Percentiles rank a stretch among this genome's conserved stretches.
Conservation (phyloP, 2,113 vertebrate genomes). For the Ophthalmolycus amberensis region DNA sequence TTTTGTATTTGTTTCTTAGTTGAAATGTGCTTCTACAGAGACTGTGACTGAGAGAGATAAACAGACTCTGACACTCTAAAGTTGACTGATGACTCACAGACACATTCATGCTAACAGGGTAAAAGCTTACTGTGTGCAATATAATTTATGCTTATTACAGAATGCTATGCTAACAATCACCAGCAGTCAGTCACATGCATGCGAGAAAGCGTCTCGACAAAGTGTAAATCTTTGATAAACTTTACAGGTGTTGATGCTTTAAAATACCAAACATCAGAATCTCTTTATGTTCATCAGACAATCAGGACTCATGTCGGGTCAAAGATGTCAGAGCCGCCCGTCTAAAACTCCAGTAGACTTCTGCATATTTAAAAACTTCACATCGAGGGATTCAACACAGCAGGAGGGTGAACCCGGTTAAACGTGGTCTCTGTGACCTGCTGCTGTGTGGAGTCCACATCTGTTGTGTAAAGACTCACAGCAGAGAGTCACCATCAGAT, state of each 20-base stretch:
- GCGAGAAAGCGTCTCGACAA: background rate
- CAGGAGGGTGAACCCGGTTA: too few species aligned
- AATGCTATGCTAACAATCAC: constrained; percentile 5
- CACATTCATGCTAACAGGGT: too few species aligned
- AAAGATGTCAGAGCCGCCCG: background rate
- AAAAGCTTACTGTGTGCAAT: background rate
- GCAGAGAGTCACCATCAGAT: background rate
- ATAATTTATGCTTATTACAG: too few species aligned
- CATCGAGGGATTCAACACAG: too few species aligned
- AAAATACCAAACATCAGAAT: too few species aligned
- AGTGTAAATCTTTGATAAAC: background rate
- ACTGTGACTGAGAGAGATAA: too few species aligned
- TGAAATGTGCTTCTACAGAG: too few species aligned
- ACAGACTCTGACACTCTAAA: too few species aligned
- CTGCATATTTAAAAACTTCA: too few species aligned
- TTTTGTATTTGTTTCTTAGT: too few species aligned
- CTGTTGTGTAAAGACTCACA: constrained; percentile 1
- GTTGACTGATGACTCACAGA: too few species aligned
- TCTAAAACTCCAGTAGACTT: too few species aligned
- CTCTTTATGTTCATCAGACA: background rate
- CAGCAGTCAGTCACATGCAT: background rate
- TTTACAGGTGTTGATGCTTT: background rate
- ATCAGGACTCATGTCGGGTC: background rate
- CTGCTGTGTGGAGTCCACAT: constrained; percentile 7
- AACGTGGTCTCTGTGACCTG: background rate